Base-by-base conservation (phyloP, 2,797 vertebrate genomes). In the Microcaecilia unicolor region DNA sequence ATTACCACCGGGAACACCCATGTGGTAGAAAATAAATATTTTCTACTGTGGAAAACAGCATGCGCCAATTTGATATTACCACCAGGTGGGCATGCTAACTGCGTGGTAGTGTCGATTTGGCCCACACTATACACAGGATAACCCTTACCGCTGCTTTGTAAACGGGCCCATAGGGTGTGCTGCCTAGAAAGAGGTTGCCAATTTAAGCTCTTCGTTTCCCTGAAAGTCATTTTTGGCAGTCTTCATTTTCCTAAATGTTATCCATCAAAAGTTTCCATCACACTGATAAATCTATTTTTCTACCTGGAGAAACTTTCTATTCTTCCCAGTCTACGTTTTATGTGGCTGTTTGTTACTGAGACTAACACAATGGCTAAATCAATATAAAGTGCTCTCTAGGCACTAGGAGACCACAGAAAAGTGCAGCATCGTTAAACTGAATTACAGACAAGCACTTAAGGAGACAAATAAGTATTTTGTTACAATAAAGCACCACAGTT, bases 381-480 rank as follows among this genome's bases (percentile, higher is more conserved):
- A 73, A 81, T 80, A 80, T 57, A 58, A 70, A 75, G 44, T 59
- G 52, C 42, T 53, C 67, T 58, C 9, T 10, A 64, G 71, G 67
- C 48, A 71, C 48, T 37, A 53, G 51, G 32, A 68, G 56, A 69
- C 64, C 57, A 51, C 33, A 64, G 59, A 47, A 66, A 78, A 72
- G 63, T 53, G 61, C 51, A 70, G 57, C 48, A 54, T 72, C 72
- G 66, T 83, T 83, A 81, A 77, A 73, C 62, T 76, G 73, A 83
- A 81, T 81, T 76, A 79, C 37, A 48, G 53, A 61, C 64, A 65
- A 77, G 45, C 55, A 68, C 61, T 81, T 81, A 62, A 66, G 53
- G 47, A 77, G 61, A 81, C 60, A 67, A 72, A 74, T 67, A 78
- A 60, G 52, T 68, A 64, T 76, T 78, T 74, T 71, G 67, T 67